Conservation (phyloP, 2,797 vertebrate species). For the Oryzias dopingdopingensis region DNA sequence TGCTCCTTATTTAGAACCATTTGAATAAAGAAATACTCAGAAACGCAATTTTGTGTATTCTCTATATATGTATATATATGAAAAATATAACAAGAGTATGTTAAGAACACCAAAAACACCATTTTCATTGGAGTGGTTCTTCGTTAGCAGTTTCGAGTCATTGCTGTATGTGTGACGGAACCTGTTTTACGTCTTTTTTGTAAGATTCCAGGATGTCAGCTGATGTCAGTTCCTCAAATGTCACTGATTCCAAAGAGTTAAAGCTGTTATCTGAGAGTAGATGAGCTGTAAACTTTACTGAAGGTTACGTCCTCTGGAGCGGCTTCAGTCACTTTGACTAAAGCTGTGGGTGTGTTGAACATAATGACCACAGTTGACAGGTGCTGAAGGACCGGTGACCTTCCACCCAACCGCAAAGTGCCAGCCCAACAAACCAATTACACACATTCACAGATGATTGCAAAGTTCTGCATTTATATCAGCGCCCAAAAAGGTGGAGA, state of each 20-base stretch:
- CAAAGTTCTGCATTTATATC: constrained; percentile 12
- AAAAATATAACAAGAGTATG: too few relatives aligned
- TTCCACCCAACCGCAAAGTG: constrained; percentile 44
- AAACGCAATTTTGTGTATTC: too few relatives aligned
- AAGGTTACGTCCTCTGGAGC: constrained; percentile 38
- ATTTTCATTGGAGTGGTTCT: too few relatives aligned
- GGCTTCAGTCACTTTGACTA: constrained; percentile 30
- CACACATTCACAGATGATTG: constrained; percentile 3
- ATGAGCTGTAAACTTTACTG: constrained; percentile 41
- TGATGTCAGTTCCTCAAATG: too few relatives aligned
- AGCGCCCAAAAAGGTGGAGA: constrained; percentile 11
- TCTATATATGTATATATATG: too few relatives aligned
- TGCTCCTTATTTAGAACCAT: too few relatives aligned
- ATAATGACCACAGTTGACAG: constrained; percentile 51
- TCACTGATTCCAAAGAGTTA: constrained; percentile 13
- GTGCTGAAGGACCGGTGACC: constrained; percentile 50
- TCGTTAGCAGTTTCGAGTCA: too few relatives aligned
- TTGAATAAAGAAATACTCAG: too few relatives aligned
- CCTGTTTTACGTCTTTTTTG: too few relatives aligned
- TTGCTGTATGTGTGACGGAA: too few relatives aligned
- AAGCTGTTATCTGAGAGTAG: constrained; percentile 27
- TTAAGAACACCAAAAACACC: too few relatives aligned
- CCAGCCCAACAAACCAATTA: constrained; percentile 37
- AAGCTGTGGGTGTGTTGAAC: constrained; percentile 2
- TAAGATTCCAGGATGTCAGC: too few relatives aligned